Conservation (phyloP, 2,888 invertebrate species). For the Galerucella nymphaeae region DNA sequence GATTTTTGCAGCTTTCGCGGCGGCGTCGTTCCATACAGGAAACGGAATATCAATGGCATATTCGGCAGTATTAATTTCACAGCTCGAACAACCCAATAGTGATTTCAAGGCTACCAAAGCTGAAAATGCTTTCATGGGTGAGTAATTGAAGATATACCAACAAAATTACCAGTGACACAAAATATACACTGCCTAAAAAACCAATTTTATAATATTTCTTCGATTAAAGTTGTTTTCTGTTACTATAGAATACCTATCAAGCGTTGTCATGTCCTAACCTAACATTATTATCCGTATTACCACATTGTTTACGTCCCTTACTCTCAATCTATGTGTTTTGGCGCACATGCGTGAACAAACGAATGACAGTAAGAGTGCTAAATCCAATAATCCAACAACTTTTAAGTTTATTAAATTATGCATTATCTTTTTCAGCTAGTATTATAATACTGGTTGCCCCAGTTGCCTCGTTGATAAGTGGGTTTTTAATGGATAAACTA, state of each 20-base stretch:
- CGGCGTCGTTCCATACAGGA: conserved; percentile 70
- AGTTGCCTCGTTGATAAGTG: conserved; percentile 67
- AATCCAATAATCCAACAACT: too few species aligned
- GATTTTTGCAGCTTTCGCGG: conserved; percentile 68
- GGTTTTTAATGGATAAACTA: conserved; percentile 69
- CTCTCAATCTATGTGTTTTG: too few species aligned
- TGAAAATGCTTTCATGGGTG: conserved; percentile 69
- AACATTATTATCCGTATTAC: too few species aligned
- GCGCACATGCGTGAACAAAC: too few species aligned
- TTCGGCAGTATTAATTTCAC: conserved; percentile 69
- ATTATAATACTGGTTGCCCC: conserved; percentile 69
- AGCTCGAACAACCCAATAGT: conserved; percentile 60
- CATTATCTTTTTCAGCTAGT: conserved; percentile 64
- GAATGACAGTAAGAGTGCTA: too few species aligned
- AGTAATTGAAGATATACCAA: conserved; percentile 29
- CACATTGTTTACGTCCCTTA: too few species aligned
- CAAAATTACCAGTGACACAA: too few species aligned
- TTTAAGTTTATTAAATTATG: neutral
- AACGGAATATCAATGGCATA: conserved; percentile 71
- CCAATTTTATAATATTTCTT: too few species aligned
- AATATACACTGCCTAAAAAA: too few species aligned
- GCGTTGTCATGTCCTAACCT: too few species aligned
- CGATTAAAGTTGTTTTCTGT: too few species aligned
- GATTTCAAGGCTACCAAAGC: conserved; percentile 54
- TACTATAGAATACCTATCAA: too few species aligned